Percentiles rank a stretch among this genome's conserved stretches.
Evolutionary conservation across 2,888 invertebrate species (phyloP).

Genomic region (Melitaea athalia): DNA sequence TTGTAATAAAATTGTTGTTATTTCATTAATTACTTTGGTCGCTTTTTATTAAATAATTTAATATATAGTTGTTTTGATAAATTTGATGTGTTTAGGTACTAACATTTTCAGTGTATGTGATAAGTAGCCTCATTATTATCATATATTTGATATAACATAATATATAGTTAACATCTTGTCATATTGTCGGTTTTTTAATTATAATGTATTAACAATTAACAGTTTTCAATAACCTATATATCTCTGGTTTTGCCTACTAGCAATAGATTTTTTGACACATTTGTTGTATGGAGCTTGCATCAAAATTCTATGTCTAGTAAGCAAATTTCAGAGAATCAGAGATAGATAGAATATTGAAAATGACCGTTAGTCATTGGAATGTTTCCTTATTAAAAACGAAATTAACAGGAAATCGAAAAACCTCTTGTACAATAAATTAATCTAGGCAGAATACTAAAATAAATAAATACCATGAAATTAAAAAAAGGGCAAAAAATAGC

Average conservation of each 20-base stretch:
- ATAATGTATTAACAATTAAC: background rate
- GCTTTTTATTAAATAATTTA: no score
- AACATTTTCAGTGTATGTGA: background rate
- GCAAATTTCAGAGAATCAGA: background rate
- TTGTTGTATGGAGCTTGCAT: no score
- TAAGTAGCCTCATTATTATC: background rate
- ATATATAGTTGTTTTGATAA: no score
- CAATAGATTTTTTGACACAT: no score
- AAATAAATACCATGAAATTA: background rate
- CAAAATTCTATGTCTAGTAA: no score
- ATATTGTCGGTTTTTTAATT: background rate
- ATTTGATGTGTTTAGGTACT: background rate
- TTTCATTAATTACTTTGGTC: no score
- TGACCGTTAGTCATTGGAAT: slow-evolving; percentile 2
- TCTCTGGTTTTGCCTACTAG: no score
- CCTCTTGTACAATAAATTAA: no score
- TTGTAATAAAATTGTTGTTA: no score
- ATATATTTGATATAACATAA: background rate
- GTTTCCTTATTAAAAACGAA: slow-evolving; percentile 5
- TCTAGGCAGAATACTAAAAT: no score
- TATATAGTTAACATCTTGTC: slow-evolving; percentile 3
- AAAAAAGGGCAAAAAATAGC: no score
- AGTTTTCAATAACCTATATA: no score
- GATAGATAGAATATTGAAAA: background rate
- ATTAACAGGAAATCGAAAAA: slow-evolving; percentile 20